Percentiles rank a stretch among this genome's conserved stretches.
Conservation (phyloP, 2,888 invertebrate species). For the Rhagophthalmus giganteus region DNA sequence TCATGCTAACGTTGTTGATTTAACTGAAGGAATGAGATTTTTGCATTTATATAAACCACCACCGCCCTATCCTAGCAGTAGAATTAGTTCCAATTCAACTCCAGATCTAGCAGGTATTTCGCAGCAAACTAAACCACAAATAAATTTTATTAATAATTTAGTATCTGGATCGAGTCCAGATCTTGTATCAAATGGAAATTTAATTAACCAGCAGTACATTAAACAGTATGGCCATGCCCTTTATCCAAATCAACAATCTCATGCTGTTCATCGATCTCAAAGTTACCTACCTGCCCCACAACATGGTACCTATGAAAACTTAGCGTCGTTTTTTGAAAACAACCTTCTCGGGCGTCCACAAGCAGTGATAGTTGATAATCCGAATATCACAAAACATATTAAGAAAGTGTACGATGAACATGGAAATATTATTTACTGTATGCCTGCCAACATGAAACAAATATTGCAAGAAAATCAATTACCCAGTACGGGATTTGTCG, state of each 20-base stretch:
- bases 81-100: slow-evolving; percentile 80
- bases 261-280: slow-evolving; percentile 52
- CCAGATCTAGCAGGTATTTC: slow-evolving; percentile 80
- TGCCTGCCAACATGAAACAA: slow-evolving; percentile 60
- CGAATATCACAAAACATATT: slow-evolving; percentile 63
- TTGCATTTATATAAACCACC: slow-evolving; percentile 79
- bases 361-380: slow-evolving; percentile 61
- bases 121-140: slow-evolving; percentile 54
- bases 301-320: slow-evolving; percentile 75
- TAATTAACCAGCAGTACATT: slow-evolving; percentile 57
- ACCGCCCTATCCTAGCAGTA: slow-evolving; percentile 79
- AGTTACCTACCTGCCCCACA: slow-evolving; percentile 53
- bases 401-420: slow-evolving; percentile 66
- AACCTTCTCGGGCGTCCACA: slow-evolving; percentile 49
- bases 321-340: slow-evolving; percentile 64
- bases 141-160: slow-evolving; percentile 54
- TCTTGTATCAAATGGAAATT: slow-evolving; percentile 72
- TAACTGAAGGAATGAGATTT: slow-evolving; percentile 61
- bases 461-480: slow-evolving; percentile 53
- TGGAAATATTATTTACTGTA: slow-evolving; percentile 66
- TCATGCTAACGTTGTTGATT: slow-evolving; percentile 44
- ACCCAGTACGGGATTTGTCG: slow-evolving; percentile 56
- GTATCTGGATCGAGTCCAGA: slow-evolving; percentile 79
- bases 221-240: slow-evolving; percentile 42
- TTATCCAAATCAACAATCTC: slow-evolving; percentile 43